Evolutionary conservation across 2,888 invertebrate species (phyloP).

Genomic region (Coleophora deauratella): DNA sequence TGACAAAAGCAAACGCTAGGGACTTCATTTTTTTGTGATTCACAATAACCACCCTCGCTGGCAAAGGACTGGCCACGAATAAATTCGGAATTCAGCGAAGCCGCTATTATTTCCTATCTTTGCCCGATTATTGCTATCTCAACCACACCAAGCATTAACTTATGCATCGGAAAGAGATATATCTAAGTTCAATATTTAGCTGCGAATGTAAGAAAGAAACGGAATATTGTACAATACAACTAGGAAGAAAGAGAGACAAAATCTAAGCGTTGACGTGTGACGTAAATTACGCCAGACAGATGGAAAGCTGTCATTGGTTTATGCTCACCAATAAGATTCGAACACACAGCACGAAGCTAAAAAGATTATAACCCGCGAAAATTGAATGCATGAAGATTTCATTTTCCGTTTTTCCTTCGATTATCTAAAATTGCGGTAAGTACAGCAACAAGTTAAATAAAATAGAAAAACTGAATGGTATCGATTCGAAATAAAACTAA

Average conservation of each 20-base stretch:
- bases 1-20: slow-evolving; percentile 70
- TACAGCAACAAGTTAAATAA: too few species aligned
- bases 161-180: slow-evolving; percentile 29
- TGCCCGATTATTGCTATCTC: slow-evolving; percentile 33
- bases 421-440: too few species aligned
- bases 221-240: slow-evolving; percentile 21
- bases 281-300: slow-evolving; percentile 76
- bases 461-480: too few species aligned
- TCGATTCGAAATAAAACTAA: too few species aligned
- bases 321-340: slow-evolving; percentile 56
- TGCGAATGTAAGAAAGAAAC: slow-evolving; percentile 44
- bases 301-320: slow-evolving; percentile 79
- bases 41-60: slow-evolving; percentile 42
- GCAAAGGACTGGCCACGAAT: slow-evolving; percentile 69
- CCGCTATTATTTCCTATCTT: slow-evolving; percentile 42
- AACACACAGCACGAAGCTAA: slow-evolving; percentile 52
- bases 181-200: slow-evolving; percentile 27
- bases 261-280: slow-evolving; percentile 31
- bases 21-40: slow-evolving; percentile 72
- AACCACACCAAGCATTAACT: slow-evolving; percentile 24
- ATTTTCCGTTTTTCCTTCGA: too few species aligned
- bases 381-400: slow-evolving; percentile 9
- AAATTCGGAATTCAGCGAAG: slow-evolving; percentile 55
- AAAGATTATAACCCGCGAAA: slow-evolving; percentile 32
- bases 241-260: slow-evolving; percentile 30